These are phyloP conservation scores for Drosophila lacertosa DNA, from an alignment of 1,140 invertebrate genomes.

Conservation along the genomic window DNA sequence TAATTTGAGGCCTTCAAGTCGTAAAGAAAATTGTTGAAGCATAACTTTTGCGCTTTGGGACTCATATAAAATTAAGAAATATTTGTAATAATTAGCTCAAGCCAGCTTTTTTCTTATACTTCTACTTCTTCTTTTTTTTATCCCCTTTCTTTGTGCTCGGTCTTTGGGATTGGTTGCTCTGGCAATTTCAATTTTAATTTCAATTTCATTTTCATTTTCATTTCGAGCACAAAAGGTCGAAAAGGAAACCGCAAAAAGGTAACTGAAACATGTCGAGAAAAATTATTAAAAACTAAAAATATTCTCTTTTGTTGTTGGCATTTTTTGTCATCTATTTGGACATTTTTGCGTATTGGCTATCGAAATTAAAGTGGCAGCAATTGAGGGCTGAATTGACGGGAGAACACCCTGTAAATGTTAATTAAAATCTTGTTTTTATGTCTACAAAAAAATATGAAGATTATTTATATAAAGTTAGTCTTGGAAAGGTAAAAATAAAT, in stretches of 20 bases:
- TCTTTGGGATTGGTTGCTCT: slow-evolving; percentile 9
- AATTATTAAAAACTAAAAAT: slow-evolving; percentile 22
- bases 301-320: slow-evolving; percentile 2
- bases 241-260: slow-evolving; percentile 12
- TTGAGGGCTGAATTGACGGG: background rate
- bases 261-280: slow-evolving; percentile 9
- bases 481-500: too few species aligned
- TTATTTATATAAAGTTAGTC: too few species aligned
- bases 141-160: background rate
- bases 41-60: slow-evolving; percentile 57
- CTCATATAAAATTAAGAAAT: slow-evolving; percentile 76
- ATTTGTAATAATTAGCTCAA: slow-evolving; percentile 72
- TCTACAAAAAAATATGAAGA: too few species aligned
- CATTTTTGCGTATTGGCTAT: slow-evolving; percentile 19
- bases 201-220: slow-evolving; percentile 30
- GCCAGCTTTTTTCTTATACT: slow-evolving; percentile 11
- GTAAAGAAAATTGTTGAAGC: slow-evolving; percentile 71
- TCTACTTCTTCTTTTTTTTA: too few species aligned
- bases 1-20: slow-evolving; percentile 46
- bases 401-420: slow-evolving; percentile 3
- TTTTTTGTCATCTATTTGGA: slow-evolving; percentile 11
- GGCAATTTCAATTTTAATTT: slow-evolving; percentile 36
- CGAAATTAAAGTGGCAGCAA: background rate
- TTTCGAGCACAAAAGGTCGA: slow-evolving; percentile 8
- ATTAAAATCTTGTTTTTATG: too few species aligned